Base-by-base conservation (phyloP, 1,140 invertebrate species). In the Apis florea region DNA sequence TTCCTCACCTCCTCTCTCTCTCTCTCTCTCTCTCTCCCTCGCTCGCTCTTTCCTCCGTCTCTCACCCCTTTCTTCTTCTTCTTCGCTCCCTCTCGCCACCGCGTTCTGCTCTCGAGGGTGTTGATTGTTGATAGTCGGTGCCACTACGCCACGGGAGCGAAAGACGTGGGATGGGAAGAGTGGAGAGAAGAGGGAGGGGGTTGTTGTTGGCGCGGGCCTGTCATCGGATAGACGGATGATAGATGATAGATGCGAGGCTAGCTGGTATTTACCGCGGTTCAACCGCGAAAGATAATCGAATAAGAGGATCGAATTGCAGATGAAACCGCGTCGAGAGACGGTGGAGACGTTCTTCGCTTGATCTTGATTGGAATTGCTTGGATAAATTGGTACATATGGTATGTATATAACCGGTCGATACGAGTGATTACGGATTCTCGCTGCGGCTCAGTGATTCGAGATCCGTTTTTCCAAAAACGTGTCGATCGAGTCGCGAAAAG, bases 51-150 rank as follows among this genome's bases (percentile, higher is more conserved):
- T 40, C 26, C 59, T 40, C 21, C 47, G 54, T n/a, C 69, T 31
- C 15, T 21, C 63, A 31, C 68, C 26, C 21, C 19, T 40, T 75
- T 64, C 31, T 26, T 9, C 40, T 21, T 51, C 24, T 26, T 9
- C 40, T 21, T 51, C 24, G 53, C 31, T 53, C 56, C 4, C 58
- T 47, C 69, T 63, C 24, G 40, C 11, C 47, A 40, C 76, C 31
- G 26, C 68, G 68, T 40, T 31, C 54, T 64, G 51, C 63, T 64
- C 70, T 74, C 67, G 66, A 66, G 70, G 59, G 71, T 75, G 70
- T 85, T 82, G 87, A 83, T 85, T 85, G 85, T 85, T 81, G 73
- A 82, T 80, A 77, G 54, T 74, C 68, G 72, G 72, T 73, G 40
- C 26, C 69, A 73, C 74, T 58, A 84, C 77, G 59, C 59, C 54